Base-by-base conservation (phyloP, 2,888 invertebrate species). In the Lasioglossum figueresi region DNA sequence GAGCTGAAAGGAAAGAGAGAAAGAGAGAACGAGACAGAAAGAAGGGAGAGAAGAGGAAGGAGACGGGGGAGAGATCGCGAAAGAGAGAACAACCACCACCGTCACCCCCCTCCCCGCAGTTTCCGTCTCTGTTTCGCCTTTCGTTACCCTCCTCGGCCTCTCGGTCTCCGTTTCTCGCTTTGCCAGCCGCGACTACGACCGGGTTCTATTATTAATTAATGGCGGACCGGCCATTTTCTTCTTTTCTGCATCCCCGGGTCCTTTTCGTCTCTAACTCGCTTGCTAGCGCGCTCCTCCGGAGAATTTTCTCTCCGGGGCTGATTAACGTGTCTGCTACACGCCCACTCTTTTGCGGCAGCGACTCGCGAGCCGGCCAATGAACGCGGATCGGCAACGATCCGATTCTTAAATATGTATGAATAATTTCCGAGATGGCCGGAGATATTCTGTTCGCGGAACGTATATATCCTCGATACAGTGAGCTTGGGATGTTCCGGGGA, bases 131-230 rank as follows among this genome's bases (percentile, higher is more conserved):
- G 81, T 84, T 79, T 79, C 85, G 81, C 74, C 56, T 77, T 84
- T 83, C 71, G 73, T 78, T 79, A 56, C 77, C 79, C 73, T 77
- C 63, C 73, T 0, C 31, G 82, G 73, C 80, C 56, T 4, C 45
- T 19, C 80, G 71, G 63, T 86, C 87, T 68, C 80, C 80, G 75
- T 85, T 84, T 82, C 86, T 82, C 80, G 77, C 74, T 77, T 82
- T 88, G 88, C 88, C 89, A 86, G 88, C 90, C 90, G 89, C 91
- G 90, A 91, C 90, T 91, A 88, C 89, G 66, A 84, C 90, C 90
- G 89, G 89, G 85, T 90, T 92, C 93, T 92, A 92, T 93, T 93
- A 93, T 94, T 94, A 94, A 94, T 94, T 94, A 94, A 94, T 94
- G 93, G 93, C 93, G 92, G 88, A 85, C 82, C 94, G 91, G 93